phyloP scores from a whole-genome alignment of 2,113 vertebrate species.

The Scolopax mira region DNA sequence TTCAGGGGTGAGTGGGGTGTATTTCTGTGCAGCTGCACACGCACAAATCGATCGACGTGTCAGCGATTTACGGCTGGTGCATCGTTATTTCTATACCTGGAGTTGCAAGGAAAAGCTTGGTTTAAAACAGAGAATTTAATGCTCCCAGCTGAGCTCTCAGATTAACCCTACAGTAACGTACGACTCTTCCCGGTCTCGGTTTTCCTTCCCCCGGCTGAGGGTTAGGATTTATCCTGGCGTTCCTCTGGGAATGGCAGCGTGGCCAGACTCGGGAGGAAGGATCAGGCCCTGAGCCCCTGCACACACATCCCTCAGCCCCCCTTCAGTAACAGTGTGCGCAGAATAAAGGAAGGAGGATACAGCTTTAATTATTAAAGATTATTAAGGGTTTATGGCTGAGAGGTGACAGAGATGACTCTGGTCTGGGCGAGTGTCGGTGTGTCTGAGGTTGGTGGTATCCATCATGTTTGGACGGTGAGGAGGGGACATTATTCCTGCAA shows the following conservation, averaged over 20 bases:
- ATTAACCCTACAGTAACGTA: neutral
- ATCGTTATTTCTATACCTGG: neutral
- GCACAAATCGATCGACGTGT: neutral
- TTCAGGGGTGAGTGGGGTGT: neutral
- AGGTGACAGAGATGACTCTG: neutral
- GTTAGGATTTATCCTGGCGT: neutral
- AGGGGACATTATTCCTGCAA: neutral
- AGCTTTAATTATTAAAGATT: neutral
- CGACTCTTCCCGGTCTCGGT: rapidly evolving
- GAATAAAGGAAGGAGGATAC: neutral
- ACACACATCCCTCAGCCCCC: rapidly evolving
- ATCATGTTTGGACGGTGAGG: rapidly evolving
- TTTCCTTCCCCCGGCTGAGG: neutral
- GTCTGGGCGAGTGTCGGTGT: neutral
- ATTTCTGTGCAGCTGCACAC: neutral
- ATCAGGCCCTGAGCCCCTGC: neutral
- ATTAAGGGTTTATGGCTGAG: neutral
- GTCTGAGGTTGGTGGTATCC: neutral
- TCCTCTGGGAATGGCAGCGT: rapidly evolving
- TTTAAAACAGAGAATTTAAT: neutral
- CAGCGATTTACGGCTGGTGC: neutral
- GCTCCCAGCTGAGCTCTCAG: neutral
- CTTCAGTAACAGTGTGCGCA: neutral
- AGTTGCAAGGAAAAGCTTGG: neutral
- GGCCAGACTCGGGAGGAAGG: neutral